These are phyloP conservation scores for Drosophila nigrodunni DNA, from an alignment of 1,140 invertebrate genomes.

Conservation along the genomic window DNA sequence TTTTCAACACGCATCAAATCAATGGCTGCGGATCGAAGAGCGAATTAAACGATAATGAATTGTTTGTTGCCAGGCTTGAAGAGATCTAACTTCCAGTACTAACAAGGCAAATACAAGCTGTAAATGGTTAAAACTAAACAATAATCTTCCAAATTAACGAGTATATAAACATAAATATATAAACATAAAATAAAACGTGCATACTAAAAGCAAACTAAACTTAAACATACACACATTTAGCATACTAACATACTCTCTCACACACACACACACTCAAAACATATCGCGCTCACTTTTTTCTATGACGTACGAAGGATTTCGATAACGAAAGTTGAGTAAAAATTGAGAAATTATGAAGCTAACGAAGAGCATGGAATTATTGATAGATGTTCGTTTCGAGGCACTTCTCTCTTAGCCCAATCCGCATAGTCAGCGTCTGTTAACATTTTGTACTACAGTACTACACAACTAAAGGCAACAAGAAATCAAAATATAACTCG, in stretches of 20 bases:
- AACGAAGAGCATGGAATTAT: constrained; percentile 11
- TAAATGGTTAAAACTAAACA: constrained; percentile 69
- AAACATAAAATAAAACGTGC: constrained; percentile 37
- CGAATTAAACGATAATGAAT: neutral
- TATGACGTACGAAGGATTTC: constrained; percentile 39
- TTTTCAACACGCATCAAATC: constrained; percentile 19
- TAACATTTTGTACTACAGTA: constrained; percentile 40
- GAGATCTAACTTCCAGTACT: constrained; percentile 63
- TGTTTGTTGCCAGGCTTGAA: constrained; percentile 4
- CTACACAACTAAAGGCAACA: constrained; percentile 26
- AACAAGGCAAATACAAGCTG: constrained; percentile 63
- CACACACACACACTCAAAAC: constrained; percentile 38
- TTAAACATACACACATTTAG: constrained; percentile 56
- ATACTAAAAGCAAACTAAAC: constrained; percentile 51
- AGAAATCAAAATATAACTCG: constrained; percentile 38
- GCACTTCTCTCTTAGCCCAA: constrained; percentile 33
- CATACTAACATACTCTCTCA: constrained; percentile 21
- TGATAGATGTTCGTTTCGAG: constrained; percentile 31
- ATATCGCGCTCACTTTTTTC: constrained; percentile 67
- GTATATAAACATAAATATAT: constrained; percentile 55
- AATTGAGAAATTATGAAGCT: constrained; percentile 38
- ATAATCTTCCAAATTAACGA: constrained; percentile 79
- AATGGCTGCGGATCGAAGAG: constrained; percentile 17
- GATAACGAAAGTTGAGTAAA: constrained; percentile 15
- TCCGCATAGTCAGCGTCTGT: constrained; percentile 35